Evolutionary conservation across 1,140 invertebrate genomes (phyloP).

Genomic region (Drosophila carrolli): DNA sequence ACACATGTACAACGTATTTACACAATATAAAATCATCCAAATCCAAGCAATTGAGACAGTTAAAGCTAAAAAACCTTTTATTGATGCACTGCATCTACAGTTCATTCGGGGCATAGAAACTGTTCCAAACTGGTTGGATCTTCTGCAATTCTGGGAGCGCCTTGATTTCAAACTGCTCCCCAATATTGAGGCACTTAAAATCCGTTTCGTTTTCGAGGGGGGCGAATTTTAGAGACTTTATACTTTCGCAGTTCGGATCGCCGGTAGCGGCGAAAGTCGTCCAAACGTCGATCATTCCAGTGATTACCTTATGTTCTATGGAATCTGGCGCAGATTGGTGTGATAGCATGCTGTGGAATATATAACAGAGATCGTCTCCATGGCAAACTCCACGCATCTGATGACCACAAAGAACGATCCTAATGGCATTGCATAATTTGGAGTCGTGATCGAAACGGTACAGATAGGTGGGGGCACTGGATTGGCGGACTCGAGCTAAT

Average conservation of each 20-base stretch:
- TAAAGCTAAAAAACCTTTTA: constrained; percentile 57
- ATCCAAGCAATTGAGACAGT: constrained; percentile 17
- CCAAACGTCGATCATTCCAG: constrained; percentile 85
- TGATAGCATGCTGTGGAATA: constrained; percentile 86
- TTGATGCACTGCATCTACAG: constrained; percentile 27
- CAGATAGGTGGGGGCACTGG: constrained; percentile 82
- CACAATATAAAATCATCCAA: constrained; percentile 23
- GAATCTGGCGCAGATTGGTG: constrained; percentile 73
- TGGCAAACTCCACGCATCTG: constrained; percentile 86
- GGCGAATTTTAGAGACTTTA: constrained; percentile 67
- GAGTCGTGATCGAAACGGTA: constrained; percentile 85
- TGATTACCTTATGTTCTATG: constrained; percentile 75
- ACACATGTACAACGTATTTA: constrained; percentile 61
- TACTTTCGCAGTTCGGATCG: constrained; percentile 74
- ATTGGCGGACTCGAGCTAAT: constrained; percentile 59
- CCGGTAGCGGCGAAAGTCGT: constrained; percentile 84
- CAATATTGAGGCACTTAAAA: constrained; percentile 84
- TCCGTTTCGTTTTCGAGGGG: constrained; percentile 61
- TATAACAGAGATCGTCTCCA: constrained; percentile 88
- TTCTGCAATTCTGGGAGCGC: constrained; percentile 83
- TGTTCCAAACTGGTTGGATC: constrained; percentile 83
- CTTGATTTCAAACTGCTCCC: constrained; percentile 67
- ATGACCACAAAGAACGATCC: constrained; percentile 71
- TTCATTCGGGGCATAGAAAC: constrained; percentile 61
- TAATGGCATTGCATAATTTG: constrained; percentile 67